A percentile compares a stretch with the other conserved stretches of the same genome.
Evolutionary conservation across 2,888 invertebrate genomes (phyloP).

Genomic region (Zaprionus lineosus): DNA sequence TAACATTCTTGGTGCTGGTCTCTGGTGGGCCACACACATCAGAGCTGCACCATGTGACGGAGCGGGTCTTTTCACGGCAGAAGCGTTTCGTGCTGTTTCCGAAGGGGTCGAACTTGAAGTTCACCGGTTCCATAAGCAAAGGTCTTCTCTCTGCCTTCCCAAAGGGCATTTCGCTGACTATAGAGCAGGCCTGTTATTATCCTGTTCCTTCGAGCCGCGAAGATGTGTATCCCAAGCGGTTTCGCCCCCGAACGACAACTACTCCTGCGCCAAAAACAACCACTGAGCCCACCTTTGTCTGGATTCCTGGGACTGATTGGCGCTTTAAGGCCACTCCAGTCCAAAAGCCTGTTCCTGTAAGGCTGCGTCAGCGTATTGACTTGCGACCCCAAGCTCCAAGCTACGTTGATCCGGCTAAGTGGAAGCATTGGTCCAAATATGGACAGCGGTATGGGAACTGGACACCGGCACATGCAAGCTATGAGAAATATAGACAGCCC

Average conservation of each 20-base stretch:
- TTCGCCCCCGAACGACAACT: conserved; percentile 65
- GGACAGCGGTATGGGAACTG: conserved; percentile 63
- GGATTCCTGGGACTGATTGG: conserved; percentile 76
- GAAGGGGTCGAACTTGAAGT: conserved; percentile 74
- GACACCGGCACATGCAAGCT: conserved; percentile 41
- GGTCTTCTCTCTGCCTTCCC: conserved; percentile 69
- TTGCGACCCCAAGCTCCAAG: conserved; percentile 34
- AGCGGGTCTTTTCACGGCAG: conserved; percentile 75
- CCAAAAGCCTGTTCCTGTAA: conserved; percentile 59
- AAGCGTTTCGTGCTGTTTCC: conserved; percentile 79
- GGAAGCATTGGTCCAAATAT: conserved; percentile 68
- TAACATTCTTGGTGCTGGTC: conserved; percentile 6
- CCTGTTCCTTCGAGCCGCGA: conserved; percentile 71
- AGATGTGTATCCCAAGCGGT: conserved; percentile 79
- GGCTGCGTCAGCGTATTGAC: conserved; percentile 70
- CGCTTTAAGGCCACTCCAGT: conserved; percentile 71
- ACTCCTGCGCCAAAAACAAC: conserved; percentile 53
- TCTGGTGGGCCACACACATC: conserved; percentile 27
- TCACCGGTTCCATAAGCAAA: conserved; percentile 73
- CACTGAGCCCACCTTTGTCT: conserved; percentile 63
- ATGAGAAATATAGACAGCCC: conserved; percentile 27
- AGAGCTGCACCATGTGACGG: conserved; percentile 56
- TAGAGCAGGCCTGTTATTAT: conserved; percentile 78
- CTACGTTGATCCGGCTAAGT: conserved; percentile 50
- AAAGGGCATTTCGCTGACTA: conserved; percentile 60